These are phyloP conservation scores for Brachionus rotundiformis DNA, from an alignment of 1,140 invertebrate genomes.

Conservation along the genomic window DNA sequence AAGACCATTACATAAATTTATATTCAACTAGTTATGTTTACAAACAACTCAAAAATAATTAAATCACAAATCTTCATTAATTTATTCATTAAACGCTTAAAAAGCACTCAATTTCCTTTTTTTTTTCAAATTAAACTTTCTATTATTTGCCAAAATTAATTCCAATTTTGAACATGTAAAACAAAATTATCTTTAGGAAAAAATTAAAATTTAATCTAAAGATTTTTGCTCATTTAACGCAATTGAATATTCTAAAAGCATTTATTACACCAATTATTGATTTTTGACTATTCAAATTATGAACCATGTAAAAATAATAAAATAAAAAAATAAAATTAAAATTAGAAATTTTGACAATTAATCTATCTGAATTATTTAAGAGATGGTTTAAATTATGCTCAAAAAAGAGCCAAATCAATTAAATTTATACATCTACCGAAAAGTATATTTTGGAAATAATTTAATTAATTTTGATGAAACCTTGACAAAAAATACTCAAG, in stretches of 20 bases:
- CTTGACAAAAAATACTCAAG: constrained; percentile 8
- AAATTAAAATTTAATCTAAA: background rate
- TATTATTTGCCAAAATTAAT: background rate
- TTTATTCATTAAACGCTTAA: background rate
- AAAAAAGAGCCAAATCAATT: constrained; percentile 19
- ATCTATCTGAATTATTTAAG: background rate
- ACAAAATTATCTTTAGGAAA: too few species aligned
- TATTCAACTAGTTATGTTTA: background rate
- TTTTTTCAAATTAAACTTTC: background rate
- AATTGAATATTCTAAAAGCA: background rate
- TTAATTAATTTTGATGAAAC: constrained; percentile 8
- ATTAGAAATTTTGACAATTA: background rate
- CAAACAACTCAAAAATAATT: background rate
- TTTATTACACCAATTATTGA: background rate
- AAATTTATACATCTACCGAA: background rate
- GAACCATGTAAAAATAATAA: too few species aligned
- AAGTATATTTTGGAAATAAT: background rate
- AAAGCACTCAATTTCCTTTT: background rate
- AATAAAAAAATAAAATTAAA: background rate
- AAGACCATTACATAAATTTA: background rate
- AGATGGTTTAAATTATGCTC: constrained; percentile 2
- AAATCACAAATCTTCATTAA: background rate
- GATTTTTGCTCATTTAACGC: background rate
- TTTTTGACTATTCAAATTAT: background rate
- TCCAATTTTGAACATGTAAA: too few species aligned